Evolutionary conservation across 2,113 vertebrate species (phyloP).

Genomic region (Dicrurus megarhynchus): DNA sequence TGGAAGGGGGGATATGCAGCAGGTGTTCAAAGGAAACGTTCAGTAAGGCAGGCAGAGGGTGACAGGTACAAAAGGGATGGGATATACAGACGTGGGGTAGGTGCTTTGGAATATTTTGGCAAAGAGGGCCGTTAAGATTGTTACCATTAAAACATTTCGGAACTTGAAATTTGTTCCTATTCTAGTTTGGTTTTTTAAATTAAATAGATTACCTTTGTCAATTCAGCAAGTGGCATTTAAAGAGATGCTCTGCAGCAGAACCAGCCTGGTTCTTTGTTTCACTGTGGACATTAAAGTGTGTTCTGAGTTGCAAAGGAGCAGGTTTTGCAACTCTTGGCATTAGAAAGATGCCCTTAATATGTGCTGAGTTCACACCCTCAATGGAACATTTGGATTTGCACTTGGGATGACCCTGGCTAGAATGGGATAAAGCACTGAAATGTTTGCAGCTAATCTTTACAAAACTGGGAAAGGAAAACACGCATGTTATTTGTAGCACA

Average conservation of each 20-base stretch:
- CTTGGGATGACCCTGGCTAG: neutral
- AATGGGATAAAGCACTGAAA: neutral
- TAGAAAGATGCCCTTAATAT: accelerated
- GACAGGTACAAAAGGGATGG: neutral
- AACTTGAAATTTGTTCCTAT: neutral
- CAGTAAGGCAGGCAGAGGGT: neutral
- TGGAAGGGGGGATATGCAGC: accelerated
- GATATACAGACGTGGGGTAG: accelerated
- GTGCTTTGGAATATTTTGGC: neutral
- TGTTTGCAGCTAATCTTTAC: neutral
- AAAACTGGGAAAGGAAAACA: neutral
- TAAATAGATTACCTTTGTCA: neutral
- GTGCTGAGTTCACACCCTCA: neutral
- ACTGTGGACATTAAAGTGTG: neutral
- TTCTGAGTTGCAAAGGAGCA: neutral
- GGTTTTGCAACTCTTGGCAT: neutral
- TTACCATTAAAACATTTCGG: neutral
- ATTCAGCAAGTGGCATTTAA: neutral
- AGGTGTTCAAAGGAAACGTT: neutral
- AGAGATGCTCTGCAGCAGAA: neutral
- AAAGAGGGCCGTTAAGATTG: neutral
- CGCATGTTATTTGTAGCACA: accelerated
- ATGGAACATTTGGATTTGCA: neutral
- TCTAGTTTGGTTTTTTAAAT: neutral
- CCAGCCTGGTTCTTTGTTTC: neutral